These are phyloP conservation scores for Eledone cirrhosa DNA, from an alignment of 2,888 invertebrate genomes.

Conservation along the genomic window DNA sequence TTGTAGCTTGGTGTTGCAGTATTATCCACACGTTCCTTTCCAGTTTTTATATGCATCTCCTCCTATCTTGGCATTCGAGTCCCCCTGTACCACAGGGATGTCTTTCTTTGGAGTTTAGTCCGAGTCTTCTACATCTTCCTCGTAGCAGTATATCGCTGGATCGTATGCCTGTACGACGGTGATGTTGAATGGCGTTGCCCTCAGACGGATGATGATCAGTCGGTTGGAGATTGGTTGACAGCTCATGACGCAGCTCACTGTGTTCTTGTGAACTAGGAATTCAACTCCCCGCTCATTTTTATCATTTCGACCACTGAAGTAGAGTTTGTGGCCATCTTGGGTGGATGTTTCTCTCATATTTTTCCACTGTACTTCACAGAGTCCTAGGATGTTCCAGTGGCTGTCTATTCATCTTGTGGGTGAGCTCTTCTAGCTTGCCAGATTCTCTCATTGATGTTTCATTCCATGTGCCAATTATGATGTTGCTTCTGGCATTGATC, in stretches of 20 bases:
- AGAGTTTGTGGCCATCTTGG: not conserved
- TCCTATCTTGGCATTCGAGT: constrained; percentile 38
- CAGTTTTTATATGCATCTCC: constrained; percentile 33
- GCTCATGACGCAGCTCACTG: constrained; percentile 7
- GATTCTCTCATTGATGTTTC: no score
- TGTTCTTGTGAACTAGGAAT: constrained; percentile 29
- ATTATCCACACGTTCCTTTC: constrained; percentile 33
- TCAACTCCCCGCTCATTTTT: no score
- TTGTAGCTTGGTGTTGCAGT: constrained; percentile 32
- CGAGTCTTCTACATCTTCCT: constrained; percentile 34
- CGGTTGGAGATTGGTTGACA: constrained; percentile 30
- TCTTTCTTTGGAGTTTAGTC: constrained; percentile 36
- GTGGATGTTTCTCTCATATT: not conserved
- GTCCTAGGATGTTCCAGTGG: not conserved
- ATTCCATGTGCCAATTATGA: no score
- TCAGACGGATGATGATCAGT: constrained; percentile 36
- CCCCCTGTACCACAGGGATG: constrained; percentile 35
- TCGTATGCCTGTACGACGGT: constrained; percentile 38
- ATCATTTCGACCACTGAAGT: no score
- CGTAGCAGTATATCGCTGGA: constrained; percentile 33
- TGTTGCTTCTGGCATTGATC: no score
- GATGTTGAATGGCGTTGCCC: constrained; percentile 38
- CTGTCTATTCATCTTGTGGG: no score
- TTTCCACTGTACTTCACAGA: not conserved
- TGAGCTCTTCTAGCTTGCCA: no score